Conservation (phyloP, 64 coral and sea anemone genomes). For the Montipora capricornis region DNA sequence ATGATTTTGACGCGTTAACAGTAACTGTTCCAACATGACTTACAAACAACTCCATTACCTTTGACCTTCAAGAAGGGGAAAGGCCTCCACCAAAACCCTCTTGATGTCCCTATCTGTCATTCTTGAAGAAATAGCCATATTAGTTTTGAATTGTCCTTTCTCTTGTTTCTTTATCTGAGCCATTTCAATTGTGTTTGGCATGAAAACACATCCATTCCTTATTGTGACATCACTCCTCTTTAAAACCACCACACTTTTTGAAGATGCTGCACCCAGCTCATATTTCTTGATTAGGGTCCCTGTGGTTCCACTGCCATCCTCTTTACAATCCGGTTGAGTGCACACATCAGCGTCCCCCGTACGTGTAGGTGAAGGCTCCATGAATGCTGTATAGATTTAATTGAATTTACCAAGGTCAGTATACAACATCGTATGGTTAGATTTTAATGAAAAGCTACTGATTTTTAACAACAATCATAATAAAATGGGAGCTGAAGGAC, state of each 20-base stretch:
- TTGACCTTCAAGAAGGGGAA: not conserved
- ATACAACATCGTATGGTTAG: no score
- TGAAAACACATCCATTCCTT: not conserved
- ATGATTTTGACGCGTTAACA: not conserved
- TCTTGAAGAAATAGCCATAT: constrained; percentile 7
- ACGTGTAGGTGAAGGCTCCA: not conserved
- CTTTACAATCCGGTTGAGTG: not conserved
- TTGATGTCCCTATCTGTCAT: constrained; percentile 17
- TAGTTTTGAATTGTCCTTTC: constrained; percentile 30
- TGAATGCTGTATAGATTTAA: not conserved
- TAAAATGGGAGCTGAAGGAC: no score
- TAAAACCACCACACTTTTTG: constrained; percentile 33
- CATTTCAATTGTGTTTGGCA: constrained; percentile 59
- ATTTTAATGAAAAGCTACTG: no score
- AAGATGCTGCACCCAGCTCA: not conserved
- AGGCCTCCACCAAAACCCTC: not conserved
- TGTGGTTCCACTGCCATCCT: not conserved
- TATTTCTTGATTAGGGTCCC: not conserved
- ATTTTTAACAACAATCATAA: no score
- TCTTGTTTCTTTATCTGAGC: constrained; percentile 19
- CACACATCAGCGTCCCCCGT: not conserved
- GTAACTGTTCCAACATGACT: no score
- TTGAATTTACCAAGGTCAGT: no score
- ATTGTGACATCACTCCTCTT: not conserved
- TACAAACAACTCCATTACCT: not conserved